phyloP scores from a whole-genome alignment of 2,113 vertebrate species.

The Noctilio leporinus region DNA sequence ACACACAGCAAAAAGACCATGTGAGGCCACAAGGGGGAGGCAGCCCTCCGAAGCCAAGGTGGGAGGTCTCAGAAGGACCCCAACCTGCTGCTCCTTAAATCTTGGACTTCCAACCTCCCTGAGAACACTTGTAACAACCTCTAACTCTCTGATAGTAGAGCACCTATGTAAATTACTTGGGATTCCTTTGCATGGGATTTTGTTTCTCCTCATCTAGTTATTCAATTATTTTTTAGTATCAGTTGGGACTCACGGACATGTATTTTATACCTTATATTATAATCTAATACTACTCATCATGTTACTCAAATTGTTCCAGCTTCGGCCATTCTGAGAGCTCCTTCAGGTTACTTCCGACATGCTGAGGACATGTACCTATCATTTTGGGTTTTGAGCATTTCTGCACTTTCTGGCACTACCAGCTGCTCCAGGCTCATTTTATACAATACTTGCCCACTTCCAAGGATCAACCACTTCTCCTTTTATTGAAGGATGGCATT shows the following conservation, averaged over 20 bases:
- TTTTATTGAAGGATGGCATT: not conserved
- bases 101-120: not conserved
- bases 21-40: not conserved
- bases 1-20: not conserved
- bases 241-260: not conserved
- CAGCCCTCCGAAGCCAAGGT: not conserved
- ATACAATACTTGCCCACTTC: not conserved
- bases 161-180: not conserved
- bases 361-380: not conserved
- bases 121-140: not conserved
- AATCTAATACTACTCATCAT: not conserved
- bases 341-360: not conserved
- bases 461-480: not conserved
- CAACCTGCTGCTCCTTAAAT: not conserved
- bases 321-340: not conserved
- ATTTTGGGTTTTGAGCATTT: not conserved
- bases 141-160: not conserved
- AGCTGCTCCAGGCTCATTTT: not conserved
- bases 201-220: not conserved
- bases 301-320: not conserved
- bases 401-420: not conserved
- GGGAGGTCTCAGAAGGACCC: not conserved
- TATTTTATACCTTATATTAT: not conserved
- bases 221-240: not conserved
- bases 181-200: not conserved